A percentile compares a stretch with the other conserved stretches of the same genome.
These are phyloP conservation scores for Amitus sp. DNA, from an alignment of 2,888 invertebrate genomes.

Conservation along the genomic window DNA sequence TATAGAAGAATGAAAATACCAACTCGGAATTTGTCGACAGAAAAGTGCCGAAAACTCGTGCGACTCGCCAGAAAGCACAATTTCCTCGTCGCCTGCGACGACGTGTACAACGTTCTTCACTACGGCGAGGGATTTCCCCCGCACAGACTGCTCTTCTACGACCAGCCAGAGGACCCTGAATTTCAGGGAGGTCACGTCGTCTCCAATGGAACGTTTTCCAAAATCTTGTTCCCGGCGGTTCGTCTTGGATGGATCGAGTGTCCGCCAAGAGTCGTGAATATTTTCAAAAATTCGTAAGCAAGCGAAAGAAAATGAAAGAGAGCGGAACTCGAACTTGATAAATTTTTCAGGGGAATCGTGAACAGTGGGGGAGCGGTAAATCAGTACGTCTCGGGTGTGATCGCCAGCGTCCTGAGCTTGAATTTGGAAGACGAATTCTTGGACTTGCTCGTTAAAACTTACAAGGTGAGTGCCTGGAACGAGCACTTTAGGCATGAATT, in stretches of 20 bases:
- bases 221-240: slow-evolving; percentile 72
- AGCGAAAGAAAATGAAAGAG: too few species aligned
- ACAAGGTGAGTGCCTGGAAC: background rate
- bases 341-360: slow-evolving; percentile 66
- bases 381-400: slow-evolving; percentile 69
- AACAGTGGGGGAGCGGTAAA: slow-evolving; percentile 72
- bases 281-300: slow-evolving; percentile 62
- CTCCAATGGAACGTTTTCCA: slow-evolving; percentile 75
- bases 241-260: slow-evolving; percentile 76
- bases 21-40: slow-evolving; percentile 46
- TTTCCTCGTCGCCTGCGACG: slow-evolving; percentile 70
- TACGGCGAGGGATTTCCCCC: slow-evolving; percentile 66
- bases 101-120: slow-evolving; percentile 72
- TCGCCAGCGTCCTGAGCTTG: slow-evolving; percentile 68
- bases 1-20: background rate
- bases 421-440: slow-evolving; percentile 68
- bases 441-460: slow-evolving; percentile 26
- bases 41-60: slow-evolving; percentile 64
- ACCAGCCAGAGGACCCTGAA: slow-evolving; percentile 59
- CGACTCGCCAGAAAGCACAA: slow-evolving; percentile 65
- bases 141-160: slow-evolving; percentile 69
- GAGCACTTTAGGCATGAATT: background rate
- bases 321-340: too few species aligned
- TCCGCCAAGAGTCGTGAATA: slow-evolving; percentile 62
- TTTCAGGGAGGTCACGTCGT: slow-evolving; percentile 70